Base-by-base conservation (phyloP, 2,113 vertebrate genomes). In the Notarius quadriscutis region DNA sequence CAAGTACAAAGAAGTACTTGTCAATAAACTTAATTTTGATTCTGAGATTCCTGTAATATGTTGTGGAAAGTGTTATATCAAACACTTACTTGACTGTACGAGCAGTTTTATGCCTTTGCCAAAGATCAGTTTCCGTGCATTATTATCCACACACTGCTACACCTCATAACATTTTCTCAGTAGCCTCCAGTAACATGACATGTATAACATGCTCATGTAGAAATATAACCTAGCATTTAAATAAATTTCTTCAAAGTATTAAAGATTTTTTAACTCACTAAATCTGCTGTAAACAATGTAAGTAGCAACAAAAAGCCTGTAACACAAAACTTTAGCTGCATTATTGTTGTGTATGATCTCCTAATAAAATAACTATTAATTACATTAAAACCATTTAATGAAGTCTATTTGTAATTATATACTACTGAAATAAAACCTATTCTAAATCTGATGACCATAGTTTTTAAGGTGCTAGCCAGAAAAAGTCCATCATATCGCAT, bases 141-240 rank as follows among this genome's bases (percentile, higher is more conserved):
- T n/a, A 58, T 62, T 8, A 74, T 51, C 63, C 85, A 89, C 90
- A 91, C 85, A 87, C 41, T 91, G 82, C 53, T 8, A 83, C 41
- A 62, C 5, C 71, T 41, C n/a, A 62, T 41, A 69, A 74, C 87
- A 63, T 65, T 85, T 53, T 53, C 58, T 53, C 7, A 2, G 15
- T 17, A n/a, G 9, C 0, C 17, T 17, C 17, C 30, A 14, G 25
- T 75, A 48, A 50, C 12, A 1, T 55, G 10, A 22, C 7, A 25
- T 41, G 91, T 89, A 92, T 91, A 93, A 90, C 50, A 12, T n/a
- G 2, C 25, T 78, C 0, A 53, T 27, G 12, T 0, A 53, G 72
- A 50, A 75, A 51, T 77, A 51, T 74, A 48, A 22, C 7, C n/a
- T 71, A 50, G 41, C 30, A 50, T 74, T 72, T 20, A 18, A 75